Percentiles rank a stretch among this genome's conserved stretches.
Evolutionary conservation across 2,888 invertebrate genomes (phyloP).

Genomic region (Cheilosia scutellata): DNA sequence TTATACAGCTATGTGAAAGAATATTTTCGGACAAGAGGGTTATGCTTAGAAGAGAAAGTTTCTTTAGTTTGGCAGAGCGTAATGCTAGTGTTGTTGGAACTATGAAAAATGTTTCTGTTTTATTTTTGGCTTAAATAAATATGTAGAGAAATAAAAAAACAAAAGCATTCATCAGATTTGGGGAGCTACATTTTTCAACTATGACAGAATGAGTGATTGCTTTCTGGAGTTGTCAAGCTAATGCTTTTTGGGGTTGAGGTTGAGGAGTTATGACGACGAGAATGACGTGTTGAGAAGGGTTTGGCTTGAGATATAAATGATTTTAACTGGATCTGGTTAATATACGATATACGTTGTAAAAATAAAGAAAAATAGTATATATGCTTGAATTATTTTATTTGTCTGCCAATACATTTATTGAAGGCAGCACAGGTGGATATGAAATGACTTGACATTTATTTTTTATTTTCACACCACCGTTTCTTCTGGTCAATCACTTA

Average conservation of each 20-base stretch:
- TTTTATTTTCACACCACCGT: background rate
- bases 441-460: background rate
- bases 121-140: background rate
- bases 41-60: slow-evolving; percentile 3
- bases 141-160: background rate
- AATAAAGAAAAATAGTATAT: too few relatives aligned
- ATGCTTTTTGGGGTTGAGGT: background rate
- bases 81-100: background rate
- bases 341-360: too few relatives aligned
- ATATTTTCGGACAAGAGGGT: slow-evolving; percentile 27
- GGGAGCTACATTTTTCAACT: slow-evolving; percentile 19
- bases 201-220: slow-evolving; percentile 38
- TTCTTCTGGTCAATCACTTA: too few relatives aligned
- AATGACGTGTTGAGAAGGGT: background rate
- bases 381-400: too few relatives aligned
- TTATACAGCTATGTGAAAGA: background rate
- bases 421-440: background rate
- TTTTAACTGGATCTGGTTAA: background rate
- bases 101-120: slow-evolving; percentile 5
- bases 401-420: too few relatives aligned
- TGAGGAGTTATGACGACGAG: background rate
- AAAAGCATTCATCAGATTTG: slow-evolving; percentile 8
- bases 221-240: slow-evolving; percentile 17
- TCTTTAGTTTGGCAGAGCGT: background rate
- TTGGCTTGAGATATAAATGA: background rate